Conservation (phyloP, 2,113 vertebrate genomes). For the Colistium nudipinnis region DNA sequence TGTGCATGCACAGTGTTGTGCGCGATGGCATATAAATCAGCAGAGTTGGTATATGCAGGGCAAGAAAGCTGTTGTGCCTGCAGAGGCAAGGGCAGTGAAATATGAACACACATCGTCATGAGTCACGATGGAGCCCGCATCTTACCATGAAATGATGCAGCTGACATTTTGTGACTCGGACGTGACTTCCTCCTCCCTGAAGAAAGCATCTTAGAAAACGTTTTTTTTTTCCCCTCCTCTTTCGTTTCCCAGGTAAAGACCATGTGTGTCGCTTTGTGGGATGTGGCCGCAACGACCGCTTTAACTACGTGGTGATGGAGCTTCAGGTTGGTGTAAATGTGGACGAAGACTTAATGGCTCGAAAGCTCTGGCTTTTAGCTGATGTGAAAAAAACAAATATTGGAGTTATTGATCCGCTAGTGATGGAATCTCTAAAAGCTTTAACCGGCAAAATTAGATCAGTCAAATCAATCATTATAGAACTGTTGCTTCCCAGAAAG, state of each 20-base stretch:
- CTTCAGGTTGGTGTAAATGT: constrained; percentile 86
- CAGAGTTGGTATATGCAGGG: constrained; percentile 4
- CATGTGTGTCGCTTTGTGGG: constrained; percentile 98
- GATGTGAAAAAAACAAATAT: too few relatives aligned
- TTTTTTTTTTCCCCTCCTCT: neutral
- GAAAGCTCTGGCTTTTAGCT: too few relatives aligned
- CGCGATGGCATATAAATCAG: constrained; percentile 41
- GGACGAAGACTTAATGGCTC: neutral
- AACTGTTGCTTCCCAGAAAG: too few relatives aligned
- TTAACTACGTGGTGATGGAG: constrained; percentile 99
- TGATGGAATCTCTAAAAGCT: too few relatives aligned
- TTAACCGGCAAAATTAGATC: neutral
- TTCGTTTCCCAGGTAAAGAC: constrained; percentile 88
- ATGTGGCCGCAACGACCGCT: constrained; percentile 96
- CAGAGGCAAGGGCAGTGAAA: neutral
- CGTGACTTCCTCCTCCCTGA: neutral
- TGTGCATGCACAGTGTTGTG: neutral
- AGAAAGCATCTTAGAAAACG: neutral
- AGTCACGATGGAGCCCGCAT: constrained; percentile 5
- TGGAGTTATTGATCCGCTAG: too few relatives aligned
- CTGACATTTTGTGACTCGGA: neutral
- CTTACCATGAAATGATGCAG: neutral
- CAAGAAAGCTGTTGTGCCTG: neutral
- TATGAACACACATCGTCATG: neutral
- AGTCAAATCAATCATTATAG: neutral